Evolutionary conservation across 1,140 invertebrate species (phyloP), one percentile per base, ranked within the genome.

Genomic region (Caenorhabditis remanei): DNA sequence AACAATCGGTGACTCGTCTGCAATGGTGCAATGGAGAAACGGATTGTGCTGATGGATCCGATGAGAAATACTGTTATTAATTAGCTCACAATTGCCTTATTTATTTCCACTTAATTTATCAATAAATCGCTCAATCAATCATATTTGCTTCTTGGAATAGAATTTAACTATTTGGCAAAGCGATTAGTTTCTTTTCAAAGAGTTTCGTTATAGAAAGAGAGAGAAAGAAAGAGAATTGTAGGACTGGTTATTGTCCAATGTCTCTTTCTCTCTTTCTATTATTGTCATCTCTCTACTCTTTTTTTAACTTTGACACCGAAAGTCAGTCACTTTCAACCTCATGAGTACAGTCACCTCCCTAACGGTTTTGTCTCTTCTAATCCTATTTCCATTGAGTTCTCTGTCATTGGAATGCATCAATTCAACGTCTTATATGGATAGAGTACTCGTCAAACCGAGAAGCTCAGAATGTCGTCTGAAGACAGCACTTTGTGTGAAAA

Each of bases 61-160:
- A 89, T 79, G 89, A 89, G 63, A 88, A 89, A 46, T 89, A 89
- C 46, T 89, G 89, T 56, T 88, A 89, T 61, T 89, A 65, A 46
- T 7, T 61, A 32, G 32, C 32, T 32, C 32, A 32, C 32, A 32
- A 32, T 32, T 32, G 32, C 9, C 55, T 58, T 14, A 32, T 32
- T 79, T 48, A 40, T 32, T 82, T 41, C 83, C 56, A 16, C n/a
- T 85, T 63, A 55, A 83, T 48, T 41, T 83, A 83, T 71, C 9
- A 71, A 71, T 71, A 46, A 71, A 71, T 71, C 21, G 9, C 4
- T 65, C 24, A 65, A 40, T 41, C n/a, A 3, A 3, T 8, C 32
- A 4, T 14, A 40, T 67, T 48, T 19, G 16, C 21, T n/a, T 71
- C 71, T 71, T 71, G 19, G 14, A 79, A 79, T 79, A 79, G 19